Evolutionary conservation across 92 coral and sea anemone species (phyloP), one percentile per base, ranked within the genome.

Genomic region (Muricea muricata): DNA sequence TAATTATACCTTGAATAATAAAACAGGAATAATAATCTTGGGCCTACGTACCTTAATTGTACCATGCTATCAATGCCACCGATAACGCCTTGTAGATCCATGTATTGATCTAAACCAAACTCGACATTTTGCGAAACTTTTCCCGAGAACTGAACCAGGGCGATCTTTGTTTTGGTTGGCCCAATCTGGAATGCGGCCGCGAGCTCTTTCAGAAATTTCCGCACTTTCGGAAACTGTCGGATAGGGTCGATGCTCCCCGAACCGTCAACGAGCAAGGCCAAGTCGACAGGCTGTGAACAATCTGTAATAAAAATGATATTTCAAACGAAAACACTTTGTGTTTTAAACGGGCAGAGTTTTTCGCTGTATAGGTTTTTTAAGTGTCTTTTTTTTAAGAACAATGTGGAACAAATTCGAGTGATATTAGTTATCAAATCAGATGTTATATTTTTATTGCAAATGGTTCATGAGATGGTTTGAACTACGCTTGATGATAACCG

Each of bases 181-280:
- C 81, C 65, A 24, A 75, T 75, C 1, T 52, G 37, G 21, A 75
- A 75, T 25, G 34, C 81, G 21, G 81, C 37, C 7, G 65, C 81
- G 24, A 75, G 21, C 8, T 75, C 45, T 25, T 75, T 75, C 6
- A 75, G 81, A 33, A 75, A 75, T 46, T n/a, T 48, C 28, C 81
- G 81, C 23, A 75, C 63, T 50, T 75, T 75, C 12, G 81, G 81
- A 75, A 75, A 75, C 56, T 75, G 81, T 75, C 40, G 29, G 7
- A 0, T 10, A 52, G 81, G 81, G 18, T 75, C 81, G 45, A 75
- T 75, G 29, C 81, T 75, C 52, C 81, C 81, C 61, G 81, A 75
- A 11, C 81, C 81, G 45, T 75, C 81, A 37, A 75, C 81, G 18
- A 75, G 81, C 10, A 75, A 47, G 21, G 57, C 42, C 9, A 75